A percentile compares a stretch with the other conserved stretches of the same genome.
phyloP scores from a whole-genome alignment of 2,113 vertebrate genomes.

The Pterophyllum scalare region DNA sequence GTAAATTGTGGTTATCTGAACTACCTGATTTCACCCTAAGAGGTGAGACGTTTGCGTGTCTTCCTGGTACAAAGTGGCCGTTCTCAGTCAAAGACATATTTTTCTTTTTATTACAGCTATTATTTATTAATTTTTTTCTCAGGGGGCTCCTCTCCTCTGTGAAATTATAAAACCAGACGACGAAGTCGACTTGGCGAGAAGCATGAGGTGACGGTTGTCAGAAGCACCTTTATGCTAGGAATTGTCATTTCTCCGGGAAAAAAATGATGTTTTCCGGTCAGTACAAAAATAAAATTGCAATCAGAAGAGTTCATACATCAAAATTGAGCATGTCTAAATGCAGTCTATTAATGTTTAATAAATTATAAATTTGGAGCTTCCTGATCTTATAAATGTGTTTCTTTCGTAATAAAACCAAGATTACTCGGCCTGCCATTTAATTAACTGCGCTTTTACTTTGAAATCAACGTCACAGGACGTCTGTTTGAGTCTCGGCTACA shows the following conservation, averaged over 20 bases:
- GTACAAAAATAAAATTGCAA: neutral
- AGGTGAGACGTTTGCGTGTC: constrained; percentile 48
- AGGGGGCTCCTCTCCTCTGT: neutral
- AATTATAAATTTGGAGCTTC: neutral
- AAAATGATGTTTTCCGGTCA: constrained; percentile 32
- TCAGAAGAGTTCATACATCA: neutral
- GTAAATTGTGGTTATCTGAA: neutral
- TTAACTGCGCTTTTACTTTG: constrained; percentile 51
- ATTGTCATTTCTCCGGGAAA: neutral
- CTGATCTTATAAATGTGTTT: neutral
- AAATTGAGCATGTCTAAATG: neutral
- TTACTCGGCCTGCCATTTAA: neutral
- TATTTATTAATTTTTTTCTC: neutral
- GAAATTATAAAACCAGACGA: neutral
- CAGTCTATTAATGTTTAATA: neutral
- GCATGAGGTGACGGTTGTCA: constrained; percentile 55
- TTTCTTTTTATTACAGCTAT: neutral
- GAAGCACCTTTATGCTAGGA: constrained; percentile 31
- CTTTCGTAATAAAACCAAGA: neutral
- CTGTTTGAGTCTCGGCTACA: neutral
- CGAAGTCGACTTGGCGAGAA: neutral
- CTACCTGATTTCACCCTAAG: neutral
- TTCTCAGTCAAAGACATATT: neutral
- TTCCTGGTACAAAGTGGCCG: constrained; percentile 64
- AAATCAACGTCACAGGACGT: neutral